Evolutionary conservation across 1,140 invertebrate species (phyloP), one percentile per base, ranked within the genome.

Genomic region (Planococcus citri): DNA sequence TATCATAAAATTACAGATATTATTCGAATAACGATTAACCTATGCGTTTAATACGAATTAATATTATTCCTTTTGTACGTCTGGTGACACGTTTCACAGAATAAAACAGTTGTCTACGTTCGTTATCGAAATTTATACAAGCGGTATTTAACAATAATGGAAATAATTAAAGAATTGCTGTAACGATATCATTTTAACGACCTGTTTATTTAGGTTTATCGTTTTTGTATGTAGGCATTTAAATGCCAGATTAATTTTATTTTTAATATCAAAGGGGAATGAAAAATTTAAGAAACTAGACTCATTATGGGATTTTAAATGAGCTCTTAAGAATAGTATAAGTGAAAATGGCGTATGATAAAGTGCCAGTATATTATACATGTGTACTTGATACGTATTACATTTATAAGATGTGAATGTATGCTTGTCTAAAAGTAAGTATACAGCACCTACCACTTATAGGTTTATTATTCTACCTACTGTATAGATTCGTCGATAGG

Each of bases 81-180:
- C 41, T 51, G 41, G 41, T 51, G 41, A 51, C 41, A 51, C 41
- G 41, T 51, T 51, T 51, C 41, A 51, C 17, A 51, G n/a, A 51
- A 51, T 51, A 64, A 64, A 64, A 64, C 60, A 64, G 60, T 64
- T 64, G 60, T 64, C 60, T 64, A 25, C 60, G 25, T 64, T 64
- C 60, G 60, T 64, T 64, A 64, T 64, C 60, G 25, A 64, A 64
- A 64, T 64, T 64, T 64, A 64, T 64, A 64, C 60, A 64, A 64
- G 60, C 60, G 60, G 60, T 64, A 64, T 64, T 64, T 27, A 27
- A 64, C 60, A 64, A 64, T 64, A 64, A 64, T 64, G 60, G 60
- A 64, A 64, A 64, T 64, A 64, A 64, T 64, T 64, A 64, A 64
- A 64, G 60, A 64, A 64, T 64, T 27, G 60, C 8, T 64, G 25